These are phyloP conservation scores for Phrynosoma platyrhinos DNA, from an alignment of 2,113 vertebrate species.

Conservation along the genomic window DNA sequence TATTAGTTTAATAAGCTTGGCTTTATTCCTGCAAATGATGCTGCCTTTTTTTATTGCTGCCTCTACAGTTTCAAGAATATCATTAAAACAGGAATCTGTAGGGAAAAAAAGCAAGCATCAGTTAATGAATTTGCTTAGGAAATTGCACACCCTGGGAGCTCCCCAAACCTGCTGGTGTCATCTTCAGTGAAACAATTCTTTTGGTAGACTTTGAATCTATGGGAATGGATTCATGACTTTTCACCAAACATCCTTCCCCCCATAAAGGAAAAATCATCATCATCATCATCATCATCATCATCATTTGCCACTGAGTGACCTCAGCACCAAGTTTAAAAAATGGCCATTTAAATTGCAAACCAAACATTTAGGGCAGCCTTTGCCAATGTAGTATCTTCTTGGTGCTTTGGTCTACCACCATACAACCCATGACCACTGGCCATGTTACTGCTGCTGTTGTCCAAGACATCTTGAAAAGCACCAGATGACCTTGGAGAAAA, in stretches of 20 bases:
- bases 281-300: too few relatives aligned
- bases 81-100: slow-evolving; percentile 16
- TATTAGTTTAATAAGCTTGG: slow-evolving; percentile 63
- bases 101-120: background rate
- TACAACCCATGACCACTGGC: too few relatives aligned
- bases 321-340: background rate
- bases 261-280: too few relatives aligned
- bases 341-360: too few relatives aligned
- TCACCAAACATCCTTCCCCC: background rate
- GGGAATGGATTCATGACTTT: accelerated
- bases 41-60: slow-evolving; percentile 39
- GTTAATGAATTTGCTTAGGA: background rate
- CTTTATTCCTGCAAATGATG: slow-evolving; percentile 59
- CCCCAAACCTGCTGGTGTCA: accelerated
- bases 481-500: too few relatives aligned
- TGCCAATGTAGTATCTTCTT: too few relatives aligned
- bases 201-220: accelerated
- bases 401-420: too few relatives aligned
- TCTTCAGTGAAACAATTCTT: background rate
- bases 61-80: slow-evolving; percentile 41
- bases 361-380: too few relatives aligned
- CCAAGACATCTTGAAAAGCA: too few relatives aligned
- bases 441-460: too few relatives aligned
- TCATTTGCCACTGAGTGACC: background rate
- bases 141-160: background rate